Evolutionary conservation across 2,113 vertebrate genomes (phyloP).

Genomic region (Ochotona curzoniae): DNA sequence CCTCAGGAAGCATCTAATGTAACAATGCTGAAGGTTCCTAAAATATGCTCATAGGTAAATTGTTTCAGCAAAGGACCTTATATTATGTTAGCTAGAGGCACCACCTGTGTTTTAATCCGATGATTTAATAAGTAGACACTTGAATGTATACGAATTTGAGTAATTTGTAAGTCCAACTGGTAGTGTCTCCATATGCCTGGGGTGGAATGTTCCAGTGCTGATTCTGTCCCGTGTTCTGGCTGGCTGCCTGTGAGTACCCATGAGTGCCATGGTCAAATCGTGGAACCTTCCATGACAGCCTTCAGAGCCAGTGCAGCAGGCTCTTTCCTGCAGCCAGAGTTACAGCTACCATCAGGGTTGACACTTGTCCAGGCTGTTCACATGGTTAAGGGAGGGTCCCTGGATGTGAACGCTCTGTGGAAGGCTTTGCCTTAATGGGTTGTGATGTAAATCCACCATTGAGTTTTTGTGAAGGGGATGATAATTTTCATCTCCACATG

Average conservation of each 20-base stretch:
- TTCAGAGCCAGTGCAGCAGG: background rate
- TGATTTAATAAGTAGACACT: background rate
- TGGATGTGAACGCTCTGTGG: background rate
- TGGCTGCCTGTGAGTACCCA: no score
- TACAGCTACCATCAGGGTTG: fast-evolving
- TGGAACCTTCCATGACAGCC: background rate
- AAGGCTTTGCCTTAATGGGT: background rate
- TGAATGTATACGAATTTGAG: background rate
- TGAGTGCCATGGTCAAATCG: background rate
- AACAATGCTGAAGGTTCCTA: background rate
- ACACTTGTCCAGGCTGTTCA: no score
- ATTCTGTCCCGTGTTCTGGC: no score
- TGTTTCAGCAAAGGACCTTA: background rate
- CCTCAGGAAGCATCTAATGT: background rate
- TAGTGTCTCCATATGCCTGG: no score
- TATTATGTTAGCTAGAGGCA: background rate
- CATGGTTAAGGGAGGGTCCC: background rate
- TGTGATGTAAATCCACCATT: background rate
- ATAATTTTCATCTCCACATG: background rate
- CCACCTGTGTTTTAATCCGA: background rate
- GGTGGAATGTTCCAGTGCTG: no score
- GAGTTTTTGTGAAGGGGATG: background rate
- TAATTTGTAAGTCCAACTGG: background rate
- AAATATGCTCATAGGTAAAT: background rate
- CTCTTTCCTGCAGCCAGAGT: background rate